Percentiles rank a stretch among this genome's conserved stretches.
These are phyloP conservation scores for Papilio dardanus DNA, from an alignment of 1,140 invertebrate species.

Conservation along the genomic window DNA sequence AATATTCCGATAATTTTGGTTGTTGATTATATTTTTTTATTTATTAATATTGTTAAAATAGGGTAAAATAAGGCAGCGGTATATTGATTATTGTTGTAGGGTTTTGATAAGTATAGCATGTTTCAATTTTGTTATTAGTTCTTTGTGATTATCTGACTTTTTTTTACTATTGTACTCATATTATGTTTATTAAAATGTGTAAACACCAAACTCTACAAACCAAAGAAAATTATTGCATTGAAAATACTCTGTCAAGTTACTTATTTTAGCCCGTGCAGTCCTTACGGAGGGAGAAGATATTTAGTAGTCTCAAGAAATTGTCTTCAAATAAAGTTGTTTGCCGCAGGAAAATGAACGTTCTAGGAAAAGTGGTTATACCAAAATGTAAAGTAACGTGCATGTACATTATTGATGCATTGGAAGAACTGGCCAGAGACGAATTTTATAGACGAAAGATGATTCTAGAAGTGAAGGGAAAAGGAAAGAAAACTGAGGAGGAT, in stretches of 20 bases:
- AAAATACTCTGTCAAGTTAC: neutral
- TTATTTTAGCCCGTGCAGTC: conserved; percentile 49
- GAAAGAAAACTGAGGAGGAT: conserved; percentile 38
- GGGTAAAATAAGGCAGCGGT: conserved; percentile 10
- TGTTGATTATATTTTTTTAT: conserved; percentile 1
- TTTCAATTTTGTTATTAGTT: neutral
- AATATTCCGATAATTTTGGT: conserved; percentile 9
- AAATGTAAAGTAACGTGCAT: conserved; percentile 87
- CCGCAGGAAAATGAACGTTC: conserved; percentile 89
- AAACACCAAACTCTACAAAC: neutral
- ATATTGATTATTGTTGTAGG: too few species aligned
- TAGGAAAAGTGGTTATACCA: conserved; percentile 92
- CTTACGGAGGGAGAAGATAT: conserved; percentile 54
- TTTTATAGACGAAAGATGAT: conserved; percentile 92
- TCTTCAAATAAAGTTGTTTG: conserved; percentile 49
- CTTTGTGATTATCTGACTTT: neutral
- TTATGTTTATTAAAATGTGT: neutral
- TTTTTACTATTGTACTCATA: neutral
- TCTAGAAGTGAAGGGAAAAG: conserved; percentile 84
- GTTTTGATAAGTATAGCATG: neutral
- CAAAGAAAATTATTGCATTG: neutral
- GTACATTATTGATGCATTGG: conserved; percentile 91
- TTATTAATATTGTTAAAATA: neutral
- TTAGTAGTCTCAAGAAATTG: conserved; percentile 42
- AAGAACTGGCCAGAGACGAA: conserved; percentile 93